Percentiles rank a stretch among this genome's conserved stretches.
Conservation (phyloP, 2,888 invertebrate species). For the Pterobdella sp. region DNA sequence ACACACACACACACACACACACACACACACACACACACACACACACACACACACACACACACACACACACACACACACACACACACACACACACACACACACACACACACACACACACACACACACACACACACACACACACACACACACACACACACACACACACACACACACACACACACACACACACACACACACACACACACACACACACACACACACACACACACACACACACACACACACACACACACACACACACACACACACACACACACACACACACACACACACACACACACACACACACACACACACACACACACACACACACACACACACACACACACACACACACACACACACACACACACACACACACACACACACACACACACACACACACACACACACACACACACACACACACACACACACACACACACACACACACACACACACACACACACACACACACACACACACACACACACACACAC, state of each 20-base stretch:
- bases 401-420: constrained; percentile 16
- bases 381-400: constrained; percentile 16
- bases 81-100: background rate
- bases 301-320: constrained; percentile 18
- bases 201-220: constrained; percentile 20
- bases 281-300: constrained; percentile 19
- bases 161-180: constrained; percentile 20
- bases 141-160: constrained; percentile 20
- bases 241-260: constrained; percentile 18
- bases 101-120: constrained; percentile 19
- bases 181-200: constrained; percentile 20
- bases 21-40: background rate
- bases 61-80: background rate
- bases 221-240: constrained; percentile 20
- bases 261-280: constrained; percentile 15
- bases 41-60: background rate
- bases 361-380: constrained; percentile 20
- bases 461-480: constrained; percentile 18
- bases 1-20: background rate
- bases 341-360: constrained; percentile 16
- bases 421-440: constrained; percentile 16
- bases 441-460: constrained; percentile 15
- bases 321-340: constrained; percentile 17
- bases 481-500: constrained; percentile 19
- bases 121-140: constrained; percentile 18